These are phyloP conservation scores for Lepidurus apus DNA, from an alignment of 1,140 invertebrate species.

Conservation along the genomic window DNA sequence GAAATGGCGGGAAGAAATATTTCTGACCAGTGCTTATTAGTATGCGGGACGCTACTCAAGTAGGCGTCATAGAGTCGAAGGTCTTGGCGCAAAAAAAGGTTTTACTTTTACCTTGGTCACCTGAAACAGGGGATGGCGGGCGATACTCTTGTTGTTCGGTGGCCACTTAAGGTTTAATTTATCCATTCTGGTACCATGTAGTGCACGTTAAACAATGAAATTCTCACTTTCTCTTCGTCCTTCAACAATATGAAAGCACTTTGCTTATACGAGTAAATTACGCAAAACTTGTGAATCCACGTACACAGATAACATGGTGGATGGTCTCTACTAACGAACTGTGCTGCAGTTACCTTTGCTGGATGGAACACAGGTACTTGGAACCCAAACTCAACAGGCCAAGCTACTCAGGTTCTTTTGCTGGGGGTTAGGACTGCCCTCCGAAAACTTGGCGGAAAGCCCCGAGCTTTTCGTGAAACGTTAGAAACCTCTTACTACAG, in stretches of 20 bases:
- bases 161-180: slow-evolving; percentile 27
- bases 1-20: no score
- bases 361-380: slow-evolving; percentile 3
- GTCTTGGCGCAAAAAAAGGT: background rate
- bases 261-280: background rate
- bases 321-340: background rate
- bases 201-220: background rate
- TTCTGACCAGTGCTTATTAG: no score
- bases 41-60: background rate
- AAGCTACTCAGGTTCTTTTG: background rate
- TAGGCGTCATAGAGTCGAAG: background rate
- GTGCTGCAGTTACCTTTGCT: slow-evolving; percentile 7
- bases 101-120: slow-evolving; percentile 31
- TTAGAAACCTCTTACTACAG: background rate
- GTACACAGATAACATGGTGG: background rate
- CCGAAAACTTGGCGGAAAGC: background rate
- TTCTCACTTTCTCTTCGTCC: background rate
- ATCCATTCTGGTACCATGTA: slow-evolving; percentile 10
- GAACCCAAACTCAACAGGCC: background rate
- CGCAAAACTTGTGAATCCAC: background rate
- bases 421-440: background rate
- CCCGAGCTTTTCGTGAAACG: slow-evolving; percentile 2
- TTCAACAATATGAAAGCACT: background rate
- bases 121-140: slow-evolving; percentile 32
- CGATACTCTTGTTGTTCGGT: slow-evolving; percentile 28